These are phyloP conservation scores for Semnornis frantzii DNA, from an alignment of 2,113 vertebrate genomes.

Conservation along the genomic window DNA sequence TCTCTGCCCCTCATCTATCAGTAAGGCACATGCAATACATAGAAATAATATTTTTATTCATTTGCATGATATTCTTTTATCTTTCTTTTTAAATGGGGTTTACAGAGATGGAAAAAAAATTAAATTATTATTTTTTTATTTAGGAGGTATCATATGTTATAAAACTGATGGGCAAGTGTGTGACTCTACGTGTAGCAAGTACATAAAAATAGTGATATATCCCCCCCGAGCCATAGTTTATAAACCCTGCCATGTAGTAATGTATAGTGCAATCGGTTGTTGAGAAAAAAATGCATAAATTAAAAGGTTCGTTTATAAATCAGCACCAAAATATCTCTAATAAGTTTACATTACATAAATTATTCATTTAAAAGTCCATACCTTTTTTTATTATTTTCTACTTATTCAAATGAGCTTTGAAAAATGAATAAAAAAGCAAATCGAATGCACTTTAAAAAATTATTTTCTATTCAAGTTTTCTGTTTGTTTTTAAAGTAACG, in stretches of 20 bases:
- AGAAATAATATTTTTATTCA: constrained; percentile 77
- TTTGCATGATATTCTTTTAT: constrained; percentile 30
- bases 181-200: constrained; percentile 69
- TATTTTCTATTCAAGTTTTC: constrained; percentile 78
- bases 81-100: constrained; percentile 59
- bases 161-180: constrained; percentile 66
- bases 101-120: constrained; percentile 60
- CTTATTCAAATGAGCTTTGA: constrained; percentile 70
- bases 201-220: constrained; percentile 75
- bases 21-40: constrained; percentile 67
- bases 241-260: constrained; percentile 75
- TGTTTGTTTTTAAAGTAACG: constrained; percentile 65
- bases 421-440: constrained; percentile 70
- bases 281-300: constrained; percentile 76
- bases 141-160: constrained; percentile 70
- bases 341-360: constrained; percentile 77
- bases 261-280: constrained; percentile 83
- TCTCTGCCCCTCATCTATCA: constrained; percentile 16
- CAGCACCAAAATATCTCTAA: constrained; percentile 72
- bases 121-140: constrained; percentile 46
- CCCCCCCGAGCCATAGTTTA: constrained; percentile 76
- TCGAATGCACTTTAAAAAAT: constrained; percentile 69
- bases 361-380: constrained; percentile 69
- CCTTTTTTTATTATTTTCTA: constrained; percentile 57
- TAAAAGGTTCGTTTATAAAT: constrained; percentile 75